phyloP scores from a whole-genome alignment of 2,888 invertebrate genomes.

The Lypha dubia region DNA sequence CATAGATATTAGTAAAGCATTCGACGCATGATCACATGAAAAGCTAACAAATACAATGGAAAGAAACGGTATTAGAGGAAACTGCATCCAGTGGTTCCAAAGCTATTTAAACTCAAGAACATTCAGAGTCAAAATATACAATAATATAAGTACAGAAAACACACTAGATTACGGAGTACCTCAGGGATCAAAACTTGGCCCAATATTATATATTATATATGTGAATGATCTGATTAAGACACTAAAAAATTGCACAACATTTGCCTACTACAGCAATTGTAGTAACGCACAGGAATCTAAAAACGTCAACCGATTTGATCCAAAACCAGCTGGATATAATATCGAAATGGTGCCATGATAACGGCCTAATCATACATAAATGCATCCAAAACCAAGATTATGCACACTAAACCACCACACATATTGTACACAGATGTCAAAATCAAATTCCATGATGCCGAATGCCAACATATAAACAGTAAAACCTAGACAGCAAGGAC shows the following conservation, averaged over 20 bases:
- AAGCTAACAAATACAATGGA: not conserved
- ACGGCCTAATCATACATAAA: too few relatives aligned
- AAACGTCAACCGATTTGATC: not conserved
- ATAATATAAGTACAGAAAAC: not conserved
- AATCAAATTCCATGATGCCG: not conserved
- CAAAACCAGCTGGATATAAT: not conserved
- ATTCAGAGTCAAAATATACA: conserved; percentile 5
- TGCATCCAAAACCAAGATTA: too few relatives aligned
- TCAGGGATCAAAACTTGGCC: conserved; percentile 21
- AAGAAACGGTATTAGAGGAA: conserved; percentile 1
- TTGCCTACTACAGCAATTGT: not conserved
- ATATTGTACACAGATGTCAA: not conserved
- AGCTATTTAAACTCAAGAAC: not conserved
- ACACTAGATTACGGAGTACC: not conserved
- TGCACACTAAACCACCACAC: conserved; percentile 11
- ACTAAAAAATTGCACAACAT: not conserved
- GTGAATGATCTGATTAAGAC: not conserved
- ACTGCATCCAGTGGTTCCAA: conserved; percentile 2
- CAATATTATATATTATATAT: conserved; percentile 17
- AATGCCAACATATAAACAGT: not conserved
- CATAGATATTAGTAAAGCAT: conserved; percentile 16
- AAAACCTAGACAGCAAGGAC: not conserved
- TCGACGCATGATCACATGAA: not conserved
- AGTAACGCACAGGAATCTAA: not conserved
- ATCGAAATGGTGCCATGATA: too few relatives aligned